A percentile compares a stretch with the other conserved stretches of the same genome.
Conservation (phyloP, 2,888 invertebrate species). For the Agonopterix alstromeriana region DNA sequence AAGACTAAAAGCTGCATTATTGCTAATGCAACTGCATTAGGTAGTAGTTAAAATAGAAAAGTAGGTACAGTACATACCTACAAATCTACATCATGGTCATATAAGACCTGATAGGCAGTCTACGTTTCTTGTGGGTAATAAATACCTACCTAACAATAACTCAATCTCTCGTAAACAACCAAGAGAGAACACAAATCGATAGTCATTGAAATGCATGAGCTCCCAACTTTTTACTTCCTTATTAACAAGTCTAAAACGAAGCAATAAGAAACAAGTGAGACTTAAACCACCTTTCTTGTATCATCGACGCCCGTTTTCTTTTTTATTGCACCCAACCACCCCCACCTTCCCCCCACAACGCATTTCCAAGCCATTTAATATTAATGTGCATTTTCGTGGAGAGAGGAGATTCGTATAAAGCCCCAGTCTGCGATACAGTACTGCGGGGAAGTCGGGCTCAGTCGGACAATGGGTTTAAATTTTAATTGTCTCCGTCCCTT, state of each 20-base stretch:
- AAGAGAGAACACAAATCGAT: no score
- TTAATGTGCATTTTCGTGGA: slow-evolving; percentile 78
- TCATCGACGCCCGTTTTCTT: slow-evolving; percentile 63
- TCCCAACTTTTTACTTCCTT: background rate
- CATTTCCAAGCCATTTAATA: slow-evolving; percentile 79
- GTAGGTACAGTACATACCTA: no score
- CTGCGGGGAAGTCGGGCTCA: slow-evolving; percentile 48
- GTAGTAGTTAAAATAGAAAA: no score
- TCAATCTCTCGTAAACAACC: no score
- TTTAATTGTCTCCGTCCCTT: slow-evolving; percentile 50
- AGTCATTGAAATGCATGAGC: no score
- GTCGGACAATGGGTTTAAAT: slow-evolving; percentile 62
- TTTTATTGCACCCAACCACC: slow-evolving; percentile 56
- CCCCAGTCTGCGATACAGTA: slow-evolving; percentile 67
- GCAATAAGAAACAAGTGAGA: slow-evolving; percentile 43
- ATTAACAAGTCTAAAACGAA: slow-evolving; percentile 7
- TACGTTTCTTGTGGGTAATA: no score
- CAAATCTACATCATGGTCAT: no score
- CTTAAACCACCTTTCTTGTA: slow-evolving; percentile 48
- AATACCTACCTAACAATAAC: no score
- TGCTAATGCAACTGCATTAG: no score
- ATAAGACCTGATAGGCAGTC: no score
- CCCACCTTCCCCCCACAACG: slow-evolving; percentile 50
- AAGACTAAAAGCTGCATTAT: no score
- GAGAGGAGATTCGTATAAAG: slow-evolving; percentile 72